Conservation (phyloP, 2,797 vertebrate genomes). For the Smutsia gigantea region DNA sequence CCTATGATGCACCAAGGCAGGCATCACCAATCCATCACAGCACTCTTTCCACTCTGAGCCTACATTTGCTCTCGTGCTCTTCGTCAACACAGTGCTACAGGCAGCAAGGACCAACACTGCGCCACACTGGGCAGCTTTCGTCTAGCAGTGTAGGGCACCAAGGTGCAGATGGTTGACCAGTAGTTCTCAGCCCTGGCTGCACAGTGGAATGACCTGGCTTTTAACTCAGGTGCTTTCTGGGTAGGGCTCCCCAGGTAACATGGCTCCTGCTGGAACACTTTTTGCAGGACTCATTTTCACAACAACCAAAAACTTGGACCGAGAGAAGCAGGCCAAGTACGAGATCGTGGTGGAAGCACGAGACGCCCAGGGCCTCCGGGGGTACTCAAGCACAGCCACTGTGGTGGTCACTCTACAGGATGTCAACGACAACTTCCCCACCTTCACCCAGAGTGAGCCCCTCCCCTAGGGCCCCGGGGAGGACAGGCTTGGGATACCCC, state of each 20-base stretch:
- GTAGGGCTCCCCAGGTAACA: neutral
- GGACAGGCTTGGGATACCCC: neutral
- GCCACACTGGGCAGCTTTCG: neutral
- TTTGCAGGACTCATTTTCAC: constrained; percentile 91
- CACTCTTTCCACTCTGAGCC: neutral
- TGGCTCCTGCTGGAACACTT: neutral
- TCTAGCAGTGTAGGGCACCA: neutral
- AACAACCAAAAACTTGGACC: constrained; percentile 88
- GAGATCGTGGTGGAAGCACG: constrained; percentile 91
- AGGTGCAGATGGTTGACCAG: neutral
- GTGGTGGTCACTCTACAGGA: constrained; percentile 92
- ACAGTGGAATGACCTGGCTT: neutral
- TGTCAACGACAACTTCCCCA: constrained; percentile 94
- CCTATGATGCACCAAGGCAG: neutral
- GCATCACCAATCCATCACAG: neutral
- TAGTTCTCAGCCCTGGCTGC: neutral
- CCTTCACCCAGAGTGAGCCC: constrained; percentile 89
- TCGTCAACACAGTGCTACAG: neutral
- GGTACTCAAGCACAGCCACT: constrained; percentile 89
- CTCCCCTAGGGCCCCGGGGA: neutral
- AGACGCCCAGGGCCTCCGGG: constrained; percentile 87
- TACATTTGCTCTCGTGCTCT: neutral
- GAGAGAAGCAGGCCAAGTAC: constrained; percentile 90
- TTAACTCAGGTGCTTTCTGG: neutral
- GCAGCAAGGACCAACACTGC: neutral